Evolutionary conservation across 2,888 invertebrate genomes (phyloP).

Genomic region (Reticulitermes lucifugus): DNA sequence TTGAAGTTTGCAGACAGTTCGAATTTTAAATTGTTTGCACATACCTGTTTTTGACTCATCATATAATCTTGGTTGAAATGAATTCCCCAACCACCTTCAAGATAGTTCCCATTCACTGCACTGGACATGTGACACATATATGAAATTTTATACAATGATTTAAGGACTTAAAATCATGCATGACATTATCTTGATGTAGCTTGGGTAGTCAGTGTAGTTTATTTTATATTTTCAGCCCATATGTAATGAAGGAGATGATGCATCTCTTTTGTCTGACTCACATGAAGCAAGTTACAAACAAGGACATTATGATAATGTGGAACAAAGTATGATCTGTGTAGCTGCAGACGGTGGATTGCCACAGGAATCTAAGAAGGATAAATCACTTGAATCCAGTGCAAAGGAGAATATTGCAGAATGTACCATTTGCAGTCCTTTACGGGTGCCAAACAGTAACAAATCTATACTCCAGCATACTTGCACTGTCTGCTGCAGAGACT

Average conservation of each 20-base stretch:
- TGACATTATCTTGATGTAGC: background rate
- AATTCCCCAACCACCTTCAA: no score
- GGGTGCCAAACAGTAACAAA: background rate
- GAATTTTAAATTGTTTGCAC: no score
- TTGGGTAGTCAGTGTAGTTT: background rate
- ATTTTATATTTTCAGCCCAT: background rate
- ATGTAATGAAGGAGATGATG: background rate
- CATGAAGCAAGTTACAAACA: background rate
- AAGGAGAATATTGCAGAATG: background rate
- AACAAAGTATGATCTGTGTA: background rate
- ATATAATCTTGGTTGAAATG: no score
- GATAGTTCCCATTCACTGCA: no score
- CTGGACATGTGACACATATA: no score
- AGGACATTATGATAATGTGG: background rate
- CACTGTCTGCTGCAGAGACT: background rate
- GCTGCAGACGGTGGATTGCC: background rate
- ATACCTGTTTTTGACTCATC: no score
- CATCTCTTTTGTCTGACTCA: background rate
- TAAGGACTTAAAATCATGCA: background rate
- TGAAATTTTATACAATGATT: no score
- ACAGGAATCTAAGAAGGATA: no score
- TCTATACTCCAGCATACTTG: background rate
- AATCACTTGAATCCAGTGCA: background rate
- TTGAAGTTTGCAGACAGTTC: no score
- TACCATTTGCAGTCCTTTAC: no score